Base-by-base conservation (phyloP, 2,888 invertebrate genomes). In the Aphodius sticticus region DNA sequence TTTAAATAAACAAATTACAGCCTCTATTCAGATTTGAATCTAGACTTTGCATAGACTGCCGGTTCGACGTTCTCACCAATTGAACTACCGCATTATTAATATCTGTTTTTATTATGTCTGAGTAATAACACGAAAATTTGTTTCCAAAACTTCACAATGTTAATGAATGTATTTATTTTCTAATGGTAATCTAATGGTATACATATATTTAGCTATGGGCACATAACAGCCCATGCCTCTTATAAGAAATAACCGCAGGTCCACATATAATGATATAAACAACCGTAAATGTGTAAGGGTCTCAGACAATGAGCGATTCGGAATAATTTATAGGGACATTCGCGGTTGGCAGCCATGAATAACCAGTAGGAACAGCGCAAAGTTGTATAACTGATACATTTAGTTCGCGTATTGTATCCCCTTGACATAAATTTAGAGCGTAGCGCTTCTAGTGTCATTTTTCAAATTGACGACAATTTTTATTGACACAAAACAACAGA, bases 401-500 rank as follows among this genome's bases (percentile, higher is more conserved):
- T 53, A 53, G 53, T 12, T 7, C 74, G 74, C 36, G 35, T 37
- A 36, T 74, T 37, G 74, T 35, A n/a, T 37, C 36, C 35, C 74
- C 74, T 74, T 74, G 74, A 74, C 74, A 74, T 74, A 79, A 79
- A 77, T 77, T 79, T 79, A 79, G 77, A 36, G 79, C 53, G 74
- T 77, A 77, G 37, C 72, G 77, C 77, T 79, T 69, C 74, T 15
- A 69, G 74, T 75, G 75, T 79, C 79, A 79, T 79, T 79, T 77
- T 69, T 36, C 35, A 72, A 79, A 79, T 79, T 79, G 77, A 79
- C 77, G 79, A 79, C 71, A 74, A 16, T 71, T 77, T 72, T 79
- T 77, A 79, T 74, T 79, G 79, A 74, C 77, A 71, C 74, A 26
- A 26, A 35, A 36, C 74, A 36, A 74, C 74, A 36, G n/a, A 37